These are phyloP conservation scores for Mnemiopsis leidyi DNA, from an alignment of 37 sponge, comb jelly and placozoan species.

Conservation along the genomic window DNA sequence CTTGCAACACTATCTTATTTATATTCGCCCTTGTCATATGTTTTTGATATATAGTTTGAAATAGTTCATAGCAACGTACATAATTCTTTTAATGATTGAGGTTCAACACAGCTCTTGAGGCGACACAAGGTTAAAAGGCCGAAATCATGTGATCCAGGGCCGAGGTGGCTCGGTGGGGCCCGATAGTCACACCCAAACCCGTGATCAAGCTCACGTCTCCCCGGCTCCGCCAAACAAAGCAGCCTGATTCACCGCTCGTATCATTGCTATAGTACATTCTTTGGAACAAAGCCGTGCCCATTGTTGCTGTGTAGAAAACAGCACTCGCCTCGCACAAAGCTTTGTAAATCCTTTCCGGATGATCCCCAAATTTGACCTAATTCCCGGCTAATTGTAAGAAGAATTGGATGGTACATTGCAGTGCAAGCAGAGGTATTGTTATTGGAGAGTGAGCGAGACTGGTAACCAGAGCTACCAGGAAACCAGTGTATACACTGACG, in stretches of 20 bases:
- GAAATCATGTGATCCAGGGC: too few relatives aligned
- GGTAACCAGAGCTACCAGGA: neutral
- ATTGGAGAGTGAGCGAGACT: neutral
- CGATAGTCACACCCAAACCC: too few relatives aligned
- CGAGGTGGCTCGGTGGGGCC: neutral
- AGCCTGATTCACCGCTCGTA: neutral
- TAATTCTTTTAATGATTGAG: too few relatives aligned
- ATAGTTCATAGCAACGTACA: too few relatives aligned
- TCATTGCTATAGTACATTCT: neutral
- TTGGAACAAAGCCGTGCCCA: neutral
- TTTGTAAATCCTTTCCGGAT: neutral
- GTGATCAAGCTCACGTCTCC: too few relatives aligned
- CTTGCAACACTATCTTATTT: too few relatives aligned
- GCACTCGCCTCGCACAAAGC: neutral
- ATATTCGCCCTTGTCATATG: too few relatives aligned
- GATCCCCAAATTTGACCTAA: neutral
- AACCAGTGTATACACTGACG: neutral
- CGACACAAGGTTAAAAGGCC: too few relatives aligned
- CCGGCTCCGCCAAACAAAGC: neutral
- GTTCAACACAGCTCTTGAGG: too few relatives aligned
- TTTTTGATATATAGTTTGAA: too few relatives aligned
- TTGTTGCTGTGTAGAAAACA: neutral
- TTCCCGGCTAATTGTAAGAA: neutral
- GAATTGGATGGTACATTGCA: neutral
- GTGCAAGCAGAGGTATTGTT: neutral